These are phyloP conservation scores for Heterodera filipjevi DNA, from an alignment of 2,888 invertebrate species.

Conservation along the genomic window DNA sequence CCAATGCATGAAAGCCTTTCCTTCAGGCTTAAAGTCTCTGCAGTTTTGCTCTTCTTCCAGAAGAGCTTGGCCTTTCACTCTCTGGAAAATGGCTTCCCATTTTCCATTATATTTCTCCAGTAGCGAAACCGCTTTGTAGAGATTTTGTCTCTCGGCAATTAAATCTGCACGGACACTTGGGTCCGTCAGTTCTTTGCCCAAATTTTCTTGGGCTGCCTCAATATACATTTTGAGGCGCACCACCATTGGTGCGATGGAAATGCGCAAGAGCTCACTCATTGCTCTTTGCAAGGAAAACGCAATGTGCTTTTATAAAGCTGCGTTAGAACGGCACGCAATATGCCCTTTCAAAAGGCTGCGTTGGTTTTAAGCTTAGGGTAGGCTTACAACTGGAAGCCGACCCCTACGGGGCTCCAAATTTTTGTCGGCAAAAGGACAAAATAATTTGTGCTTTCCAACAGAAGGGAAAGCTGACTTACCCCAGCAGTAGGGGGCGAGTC, in stretches of 20 bases:
- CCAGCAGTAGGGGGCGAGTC: too few relatives aligned
- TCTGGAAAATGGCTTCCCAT: not conserved
- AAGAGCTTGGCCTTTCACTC: not conserved
- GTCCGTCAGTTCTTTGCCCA: not conserved
- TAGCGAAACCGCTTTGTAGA: not conserved
- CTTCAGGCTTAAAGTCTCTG: not conserved
- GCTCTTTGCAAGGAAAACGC: not conserved
- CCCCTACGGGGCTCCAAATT: too few relatives aligned
- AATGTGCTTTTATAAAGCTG: too few relatives aligned
- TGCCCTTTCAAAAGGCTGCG: too few relatives aligned
- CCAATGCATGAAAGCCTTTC: not conserved
- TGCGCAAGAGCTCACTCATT: not conserved
- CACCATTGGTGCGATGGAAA: not conserved
- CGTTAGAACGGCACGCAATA: too few relatives aligned
- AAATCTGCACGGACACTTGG: not conserved
- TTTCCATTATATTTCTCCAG: not conserved
- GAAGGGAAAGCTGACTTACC: too few relatives aligned
- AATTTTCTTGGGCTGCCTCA: not conserved
- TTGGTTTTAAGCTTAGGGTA: too few relatives aligned
- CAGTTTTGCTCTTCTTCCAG: not conserved
- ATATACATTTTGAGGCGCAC: not conserved
- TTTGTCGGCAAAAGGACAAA: too few relatives aligned
- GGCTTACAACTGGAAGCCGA: too few relatives aligned
- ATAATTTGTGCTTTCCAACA: too few relatives aligned
- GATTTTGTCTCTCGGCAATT: not conserved